Evolutionary conservation across 2,797 vertebrate species (phyloP), one percentile per base, ranked within the genome.

Genomic region (Myotis vivesi): DNA sequence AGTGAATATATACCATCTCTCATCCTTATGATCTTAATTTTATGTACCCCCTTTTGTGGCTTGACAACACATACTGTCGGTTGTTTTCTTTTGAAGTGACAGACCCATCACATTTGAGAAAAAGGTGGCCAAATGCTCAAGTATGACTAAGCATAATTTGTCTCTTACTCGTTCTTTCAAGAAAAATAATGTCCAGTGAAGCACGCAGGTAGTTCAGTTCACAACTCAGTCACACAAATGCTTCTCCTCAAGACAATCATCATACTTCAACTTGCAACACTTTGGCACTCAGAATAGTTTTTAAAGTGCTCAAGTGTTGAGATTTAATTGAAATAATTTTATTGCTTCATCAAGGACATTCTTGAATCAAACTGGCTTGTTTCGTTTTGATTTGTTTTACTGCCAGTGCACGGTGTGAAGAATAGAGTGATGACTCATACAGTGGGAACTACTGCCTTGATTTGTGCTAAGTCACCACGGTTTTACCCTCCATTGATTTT

Each of bases 11-110:
- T 59, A 69, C 9, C 10, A 2, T 55, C 30, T 80, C 22, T 91
- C 68, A 83, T 73, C 68, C 41, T 83, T 36, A 64, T 86, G 64
- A 83, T 83, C 66, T 94, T 88, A 64, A 88, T 84, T 76, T 87
- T 77, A 46, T 68, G 44, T 62, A 41, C 33, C 2, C 1, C 6
- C 30, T 66, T 92, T 95, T 72, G 57, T 84, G 44, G 8, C 51
- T 64, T 75, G 69, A 75, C 59, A 75, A 55, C 12, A 69, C 80
- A 59, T 23, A 30, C 16, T 11, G 6, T 22, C 11, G 11, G n/a
- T 23, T 87, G 46, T 75, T 92, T 93, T 89, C 73, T 62, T 62
- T 64, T 75, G 30, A 90, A 83, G 71, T 64, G 59, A 76, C 13
- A 82, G 79, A 25, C 13, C 8, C 46, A 90, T 75, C 41, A 55